Percentiles rank a stretch among this genome's conserved stretches.
Evolutionary conservation across 2,888 invertebrate genomes (phyloP).

Genomic region (Oxycera nigricornis): DNA sequence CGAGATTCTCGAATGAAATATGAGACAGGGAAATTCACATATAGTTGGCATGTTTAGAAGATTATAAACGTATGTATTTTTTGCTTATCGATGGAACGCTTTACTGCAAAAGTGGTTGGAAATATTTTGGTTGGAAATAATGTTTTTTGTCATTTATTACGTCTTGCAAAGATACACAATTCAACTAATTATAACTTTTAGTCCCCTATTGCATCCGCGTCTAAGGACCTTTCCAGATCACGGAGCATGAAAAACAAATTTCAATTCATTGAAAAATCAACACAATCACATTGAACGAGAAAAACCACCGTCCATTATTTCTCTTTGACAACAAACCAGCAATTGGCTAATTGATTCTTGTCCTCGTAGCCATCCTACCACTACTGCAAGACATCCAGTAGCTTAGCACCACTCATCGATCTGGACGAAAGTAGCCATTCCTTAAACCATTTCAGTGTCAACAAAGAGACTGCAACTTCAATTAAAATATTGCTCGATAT

Average conservation of each 20-base stretch:
- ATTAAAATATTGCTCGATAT: conserved; percentile 44
- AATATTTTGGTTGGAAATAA: too few relatives aligned
- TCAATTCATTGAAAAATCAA: conserved; percentile 13
- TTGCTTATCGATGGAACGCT: too few relatives aligned
- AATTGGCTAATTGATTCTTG: conserved; percentile 45
- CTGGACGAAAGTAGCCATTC: conserved; percentile 14
- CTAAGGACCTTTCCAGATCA: too few relatives aligned
- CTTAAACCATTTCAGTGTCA: conserved; percentile 42
- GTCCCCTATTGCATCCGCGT: too few relatives aligned
- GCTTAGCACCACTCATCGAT: not conserved
- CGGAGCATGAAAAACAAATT: not conserved
- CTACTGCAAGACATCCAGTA: not conserved
- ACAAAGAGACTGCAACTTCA: conserved; percentile 46
- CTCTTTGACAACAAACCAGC: conserved; percentile 37
- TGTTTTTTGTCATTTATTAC: too few relatives aligned
- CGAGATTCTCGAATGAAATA: too few relatives aligned
- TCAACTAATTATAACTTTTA: too few relatives aligned
- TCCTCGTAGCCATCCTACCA: conserved; percentile 35
- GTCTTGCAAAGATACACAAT: too few relatives aligned
- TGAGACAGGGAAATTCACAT: too few relatives aligned
- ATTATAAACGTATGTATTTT: too few relatives aligned
- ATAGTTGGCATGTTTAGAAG: too few relatives aligned
- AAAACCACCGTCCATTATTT: conserved; percentile 37
- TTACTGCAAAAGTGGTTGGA: too few relatives aligned
- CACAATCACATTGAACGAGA: conserved; percentile 5